Percentiles rank a stretch among this genome's conserved stretches.
These are phyloP conservation scores for Drosophila nigritarsus DNA, from an alignment of 2,888 invertebrate genomes.

Conservation along the genomic window DNA sequence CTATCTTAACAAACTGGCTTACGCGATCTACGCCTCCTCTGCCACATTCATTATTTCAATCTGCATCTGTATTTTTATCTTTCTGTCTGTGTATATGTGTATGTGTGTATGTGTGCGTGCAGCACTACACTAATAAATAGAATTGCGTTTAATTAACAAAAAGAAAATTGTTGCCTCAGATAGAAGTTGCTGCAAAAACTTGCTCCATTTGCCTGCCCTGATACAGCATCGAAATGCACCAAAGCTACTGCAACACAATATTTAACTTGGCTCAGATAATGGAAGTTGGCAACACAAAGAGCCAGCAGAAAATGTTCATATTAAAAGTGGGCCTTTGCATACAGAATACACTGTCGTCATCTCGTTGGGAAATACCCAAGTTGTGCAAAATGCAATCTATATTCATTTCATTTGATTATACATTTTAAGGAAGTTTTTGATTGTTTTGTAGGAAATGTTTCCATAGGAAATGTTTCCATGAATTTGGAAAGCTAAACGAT, in stretches of 20 bases:
- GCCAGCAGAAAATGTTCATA: conserved; percentile 26
- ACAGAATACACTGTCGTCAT: conserved; percentile 13
- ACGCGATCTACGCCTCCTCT: conserved; percentile 21
- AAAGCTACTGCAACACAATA: conserved; percentile 37
- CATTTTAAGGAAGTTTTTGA: conserved; percentile 22
- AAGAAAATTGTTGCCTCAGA: conserved; percentile 63
- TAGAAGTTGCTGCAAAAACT: conserved; percentile 63
- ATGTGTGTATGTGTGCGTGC: conserved; percentile 23
- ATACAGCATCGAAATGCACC: conserved; percentile 8
- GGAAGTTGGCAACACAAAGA: conserved; percentile 46
- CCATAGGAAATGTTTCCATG: neutral
- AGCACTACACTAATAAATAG: conserved; percentile 68
- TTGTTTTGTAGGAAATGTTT: neutral
- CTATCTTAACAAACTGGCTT: conserved; percentile 50
- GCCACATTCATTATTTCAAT: conserved; percentile 26
- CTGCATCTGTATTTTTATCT: conserved; percentile 8
- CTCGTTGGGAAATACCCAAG: conserved; percentile 13
- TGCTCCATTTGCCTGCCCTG: conserved; percentile 47
- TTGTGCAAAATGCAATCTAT: conserved; percentile 48
- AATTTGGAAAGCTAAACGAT: neutral
- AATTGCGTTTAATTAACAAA: conserved; percentile 76
- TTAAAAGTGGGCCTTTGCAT: conserved; percentile 31
- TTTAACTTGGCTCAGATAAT: conserved; percentile 59
- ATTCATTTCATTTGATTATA: conserved; percentile 48
- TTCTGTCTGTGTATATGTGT: neutral